Base-by-base conservation (phyloP, 1,140 invertebrate species). In the Drosophila sp. region DNA sequence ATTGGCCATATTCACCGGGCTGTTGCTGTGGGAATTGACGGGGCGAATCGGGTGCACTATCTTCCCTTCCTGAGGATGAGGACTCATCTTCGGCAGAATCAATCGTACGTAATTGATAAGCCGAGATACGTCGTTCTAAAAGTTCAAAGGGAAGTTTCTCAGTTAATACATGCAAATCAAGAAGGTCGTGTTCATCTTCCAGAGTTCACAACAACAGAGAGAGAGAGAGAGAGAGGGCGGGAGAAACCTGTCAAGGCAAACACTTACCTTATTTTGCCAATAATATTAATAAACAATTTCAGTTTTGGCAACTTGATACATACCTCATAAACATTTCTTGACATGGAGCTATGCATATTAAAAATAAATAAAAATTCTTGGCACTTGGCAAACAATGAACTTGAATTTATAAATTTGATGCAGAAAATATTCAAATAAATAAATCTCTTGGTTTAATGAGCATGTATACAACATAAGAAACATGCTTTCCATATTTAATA, bases 1-100 rank as follows among this genome's bases (percentile, higher is more conserved):
- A 90, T 65, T 91, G 90, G 8, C 84, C 87, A 80, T 78, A 90
- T 46, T 89, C 72, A 34, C 81, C 65, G 4, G 82, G 66, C 32
- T 72, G 83, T 41, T 72, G 73, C 59, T 86, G 79, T 27, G 51
- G 79, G 46, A 62, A 45, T 9, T 63, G 51, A 56, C 57, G 16
- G 9, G 90, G 90, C 7, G 89, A 91, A 27, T 91, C 90, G 13
- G 90, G 89, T 13, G 87, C 80, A 69, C 90, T 89, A 64, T 91
- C 90, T 54, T 91, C 90, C 51, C 87, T 80, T 11, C 90, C 90
- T 56, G 90, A 91, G 14, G 90, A 91, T 46, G 90, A 91, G 18
- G 90, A 82, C 69, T 91, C 90, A 89, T 90, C 90, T 75, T 91
- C 90, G 70, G 74, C 89, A 64, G 90, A 91, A 82, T 91, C 90